Percentiles rank a stretch among this genome's conserved stretches.
These are phyloP conservation scores for Gandaritis pyraliata DNA, from an alignment of 2,888 invertebrate genomes.

Conservation along the genomic window DNA sequence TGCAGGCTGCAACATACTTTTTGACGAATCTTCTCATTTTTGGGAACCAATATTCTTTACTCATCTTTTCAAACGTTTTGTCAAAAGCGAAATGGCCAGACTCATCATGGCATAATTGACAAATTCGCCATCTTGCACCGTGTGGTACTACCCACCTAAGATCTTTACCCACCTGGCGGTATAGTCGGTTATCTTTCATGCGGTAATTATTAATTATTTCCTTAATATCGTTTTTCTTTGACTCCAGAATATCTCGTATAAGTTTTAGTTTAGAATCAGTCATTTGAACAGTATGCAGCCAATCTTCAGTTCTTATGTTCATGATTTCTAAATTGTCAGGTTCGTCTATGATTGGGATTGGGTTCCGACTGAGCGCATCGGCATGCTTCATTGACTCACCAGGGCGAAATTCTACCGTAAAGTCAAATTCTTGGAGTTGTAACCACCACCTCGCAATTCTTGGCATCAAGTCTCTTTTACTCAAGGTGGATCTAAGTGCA, in stretches of 20 bases:
- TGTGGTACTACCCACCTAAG: constrained; percentile 21
- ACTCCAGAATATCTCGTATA: too few relatives aligned
- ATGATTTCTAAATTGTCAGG: constrained; percentile 3
- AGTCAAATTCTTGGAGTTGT: too few relatives aligned
- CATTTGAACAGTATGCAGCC: too few relatives aligned
- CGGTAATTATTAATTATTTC: neutral
- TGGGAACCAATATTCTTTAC: constrained; percentile 58
- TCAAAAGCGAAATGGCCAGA: constrained; percentile 14
- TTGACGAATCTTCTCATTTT: constrained; percentile 56
- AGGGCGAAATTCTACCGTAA: neutral
- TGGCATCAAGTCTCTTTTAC: too few relatives aligned
- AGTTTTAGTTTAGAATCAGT: too few relatives aligned
- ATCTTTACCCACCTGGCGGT: neutral
- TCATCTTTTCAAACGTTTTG: constrained; percentile 17
- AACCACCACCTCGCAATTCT: too few relatives aligned
- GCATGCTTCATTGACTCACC: constrained; percentile 10
- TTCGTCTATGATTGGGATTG: neutral
- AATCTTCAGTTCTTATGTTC: constrained; percentile 8
- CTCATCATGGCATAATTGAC: constrained; percentile 17
- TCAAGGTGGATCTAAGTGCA: too few relatives aligned
- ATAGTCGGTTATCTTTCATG: constrained; percentile 1
- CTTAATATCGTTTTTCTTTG: too few relatives aligned
- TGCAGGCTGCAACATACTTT: constrained; percentile 22
- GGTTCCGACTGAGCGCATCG: constrained; percentile 15
- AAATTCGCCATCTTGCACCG: constrained; percentile 8